A percentile compares a stretch with the other conserved stretches of the same genome.
Evolutionary conservation across 2,888 invertebrate genomes (phyloP).

Genomic region (Phanerotoma sp.): DNA sequence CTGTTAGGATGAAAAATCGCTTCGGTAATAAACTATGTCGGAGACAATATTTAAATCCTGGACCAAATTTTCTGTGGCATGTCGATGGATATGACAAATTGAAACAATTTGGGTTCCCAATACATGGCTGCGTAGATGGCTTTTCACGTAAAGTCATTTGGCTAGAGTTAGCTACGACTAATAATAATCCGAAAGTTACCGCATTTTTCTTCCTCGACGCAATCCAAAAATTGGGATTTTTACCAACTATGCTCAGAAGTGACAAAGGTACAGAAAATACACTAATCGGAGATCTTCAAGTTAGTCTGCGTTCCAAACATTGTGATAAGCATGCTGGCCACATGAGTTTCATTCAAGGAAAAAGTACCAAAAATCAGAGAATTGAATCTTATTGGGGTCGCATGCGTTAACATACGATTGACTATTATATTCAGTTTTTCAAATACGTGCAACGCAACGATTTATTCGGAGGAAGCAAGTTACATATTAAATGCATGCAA

Average conservation of each 20-base stretch:
- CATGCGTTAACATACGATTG: constrained; percentile 19
- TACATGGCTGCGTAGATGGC: constrained; percentile 28
- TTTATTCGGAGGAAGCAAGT: constrained; percentile 12
- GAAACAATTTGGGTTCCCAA: constrained; percentile 25
- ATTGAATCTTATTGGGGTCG: constrained; percentile 28
- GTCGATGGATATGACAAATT: constrained; percentile 29
- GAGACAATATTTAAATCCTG: constrained; percentile 12
- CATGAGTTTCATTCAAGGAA: constrained; percentile 25
- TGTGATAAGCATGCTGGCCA: constrained; percentile 20
- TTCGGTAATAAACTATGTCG: constrained; percentile 3
- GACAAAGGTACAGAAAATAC: constrained; percentile 23
- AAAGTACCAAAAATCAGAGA: constrained; percentile 25
- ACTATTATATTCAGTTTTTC: constrained; percentile 28
- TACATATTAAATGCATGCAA: constrained; percentile 20
- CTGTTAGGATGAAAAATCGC: neutral
- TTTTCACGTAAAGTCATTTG: constrained; percentile 23
- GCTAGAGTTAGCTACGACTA: constrained; percentile 17
- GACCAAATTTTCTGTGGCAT: constrained; percentile 28
- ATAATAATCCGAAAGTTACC: constrained; percentile 15
- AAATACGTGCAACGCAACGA: constrained; percentile 16
- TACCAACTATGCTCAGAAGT: constrained; percentile 18
- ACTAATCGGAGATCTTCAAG: constrained; percentile 17
- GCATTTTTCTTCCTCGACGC: constrained; percentile 21
- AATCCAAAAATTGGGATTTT: constrained; percentile 13
- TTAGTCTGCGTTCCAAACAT: constrained; percentile 7